These are phyloP conservation scores for Aldrovandia affinis DNA, from an alignment of 2,797 vertebrate species.

Conservation along the genomic window DNA sequence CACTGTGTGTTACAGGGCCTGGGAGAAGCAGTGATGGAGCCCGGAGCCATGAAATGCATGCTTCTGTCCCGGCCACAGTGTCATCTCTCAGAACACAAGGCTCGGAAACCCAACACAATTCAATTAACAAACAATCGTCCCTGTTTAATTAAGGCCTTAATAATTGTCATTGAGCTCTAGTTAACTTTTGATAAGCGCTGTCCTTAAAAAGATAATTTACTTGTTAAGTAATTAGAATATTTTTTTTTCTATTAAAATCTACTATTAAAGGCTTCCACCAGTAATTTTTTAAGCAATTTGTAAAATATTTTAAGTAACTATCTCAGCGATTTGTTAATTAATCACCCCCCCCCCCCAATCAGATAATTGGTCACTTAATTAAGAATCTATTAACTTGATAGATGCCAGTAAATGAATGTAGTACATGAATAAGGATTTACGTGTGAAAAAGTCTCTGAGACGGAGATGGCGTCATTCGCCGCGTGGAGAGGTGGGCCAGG, in stretches of 20 bases:
- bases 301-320: conserved; percentile 55
- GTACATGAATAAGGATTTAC: conserved; percentile 41
- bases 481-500: conserved; percentile 43
- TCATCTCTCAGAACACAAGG: conserved; percentile 28
- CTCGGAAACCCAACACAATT: conserved; percentile 48
- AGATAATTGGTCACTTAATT: conserved; percentile 72
- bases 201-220: conserved; percentile 61
- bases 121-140: conserved; percentile 61
- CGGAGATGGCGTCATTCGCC: conserved; percentile 34
- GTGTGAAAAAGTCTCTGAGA: conserved; percentile 52
- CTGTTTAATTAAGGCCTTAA: conserved; percentile 66
- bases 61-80: not conserved
- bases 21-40: too few species aligned
- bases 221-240: conserved; percentile 62
- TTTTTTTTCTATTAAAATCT: conserved; percentile 52
- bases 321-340: conserved; percentile 65
- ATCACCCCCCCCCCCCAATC: conserved; percentile 59
- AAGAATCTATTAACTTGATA: conserved; percentile 66
- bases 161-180: conserved; percentile 58
- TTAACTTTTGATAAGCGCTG: conserved; percentile 62
- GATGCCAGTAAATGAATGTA: conserved; percentile 60
- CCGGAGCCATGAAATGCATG: not conserved
- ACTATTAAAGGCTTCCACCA: conserved; percentile 50
- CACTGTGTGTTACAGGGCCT: not conserved
- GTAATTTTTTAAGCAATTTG: conserved; percentile 62